These are phyloP conservation scores for Syngnathus typhle DNA, from an alignment of 2,113 vertebrate genomes.

Conservation along the genomic window DNA sequence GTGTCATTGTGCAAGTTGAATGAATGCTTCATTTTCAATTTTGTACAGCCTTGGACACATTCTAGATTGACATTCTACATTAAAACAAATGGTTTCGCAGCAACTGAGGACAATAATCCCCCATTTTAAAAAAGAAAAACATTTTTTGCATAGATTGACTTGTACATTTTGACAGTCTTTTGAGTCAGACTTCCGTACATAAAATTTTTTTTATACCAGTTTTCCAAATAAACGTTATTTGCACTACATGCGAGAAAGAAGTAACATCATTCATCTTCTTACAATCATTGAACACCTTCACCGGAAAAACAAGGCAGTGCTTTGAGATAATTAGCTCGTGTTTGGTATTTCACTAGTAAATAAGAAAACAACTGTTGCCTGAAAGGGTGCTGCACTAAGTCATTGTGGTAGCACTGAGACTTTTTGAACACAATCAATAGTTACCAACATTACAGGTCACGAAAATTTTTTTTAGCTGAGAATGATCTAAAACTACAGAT, in stretches of 20 bases:
- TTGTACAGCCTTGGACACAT: constrained; percentile 3
- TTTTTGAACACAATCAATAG: not conserved
- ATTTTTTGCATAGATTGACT: constrained; percentile 60
- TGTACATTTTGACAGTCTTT: constrained; percentile 31
- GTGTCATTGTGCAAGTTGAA: constrained; percentile 4
- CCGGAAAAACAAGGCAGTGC: not conserved
- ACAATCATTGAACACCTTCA: not conserved
- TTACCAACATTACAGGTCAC: not conserved
- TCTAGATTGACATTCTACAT: constrained; percentile 21
- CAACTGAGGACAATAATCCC: constrained; percentile 14
- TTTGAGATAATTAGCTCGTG: not conserved
- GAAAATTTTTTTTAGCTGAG: not conserved
- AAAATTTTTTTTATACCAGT: not conserved
- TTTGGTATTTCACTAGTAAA: not conserved
- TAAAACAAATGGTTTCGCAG: constrained; percentile 39
- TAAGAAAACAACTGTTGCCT: constrained; percentile 20
- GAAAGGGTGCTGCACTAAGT: not conserved
- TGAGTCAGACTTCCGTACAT: not conserved
- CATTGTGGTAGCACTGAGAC: not conserved
- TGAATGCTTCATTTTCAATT: constrained; percentile 12
- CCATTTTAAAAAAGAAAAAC: constrained; percentile 11
- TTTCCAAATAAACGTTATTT: not conserved
- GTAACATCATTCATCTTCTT: not conserved
- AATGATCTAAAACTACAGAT: not conserved
- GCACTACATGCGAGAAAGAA: not conserved